Evolutionary conservation across 2,797 vertebrate species (phyloP), one percentile per base, ranked within the genome.

Genomic region (Sparus aurata): DNA sequence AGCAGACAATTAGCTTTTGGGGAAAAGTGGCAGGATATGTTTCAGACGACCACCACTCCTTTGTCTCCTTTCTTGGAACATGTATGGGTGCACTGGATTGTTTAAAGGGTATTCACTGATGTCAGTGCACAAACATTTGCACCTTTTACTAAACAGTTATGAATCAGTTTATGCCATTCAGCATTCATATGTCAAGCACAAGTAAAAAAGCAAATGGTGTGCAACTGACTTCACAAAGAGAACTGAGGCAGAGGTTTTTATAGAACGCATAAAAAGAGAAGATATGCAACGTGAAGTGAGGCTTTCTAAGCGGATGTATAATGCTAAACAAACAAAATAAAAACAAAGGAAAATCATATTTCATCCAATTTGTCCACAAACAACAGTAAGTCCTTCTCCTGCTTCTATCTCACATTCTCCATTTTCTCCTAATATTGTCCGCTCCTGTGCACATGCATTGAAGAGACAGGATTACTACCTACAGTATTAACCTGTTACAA

Each of bases 241-340:
- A 58, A 25, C 2, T 30, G 2, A 45, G 12, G 22, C 20, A 58
- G 8, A 45, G 18, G 41, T 22, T 69, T 69, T 69, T 41, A 69
- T 30, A 70, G 8, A 63, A 12, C 30, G 49, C 50, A 5, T 0
- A 64, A 50, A n/a, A 63, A 72, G 16, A 69, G 49, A 82, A 54
- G 57, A 70, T 45, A 55, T 46, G 20, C 16, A 49, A 34, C n/a
- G 1, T 46, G 22, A 57, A 41, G 27, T 13, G n/a, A 59, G 18
- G 20, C 43, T 59, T 68, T 54, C 62, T 60, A 38, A 63, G 4
- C 38, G 25, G 34, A 49, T 47, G 52, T 3, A 58, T 43, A 54
- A 69, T 9, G 1, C 45, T 20, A 60, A 52, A 41, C 8, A 16
- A 34, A 13, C 23, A 46, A 2, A 45, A 0, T 30, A 6, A 53